These are phyloP conservation scores for Lamellibrachia columna DNA, from an alignment of 2,888 invertebrate species.

Conservation along the genomic window DNA sequence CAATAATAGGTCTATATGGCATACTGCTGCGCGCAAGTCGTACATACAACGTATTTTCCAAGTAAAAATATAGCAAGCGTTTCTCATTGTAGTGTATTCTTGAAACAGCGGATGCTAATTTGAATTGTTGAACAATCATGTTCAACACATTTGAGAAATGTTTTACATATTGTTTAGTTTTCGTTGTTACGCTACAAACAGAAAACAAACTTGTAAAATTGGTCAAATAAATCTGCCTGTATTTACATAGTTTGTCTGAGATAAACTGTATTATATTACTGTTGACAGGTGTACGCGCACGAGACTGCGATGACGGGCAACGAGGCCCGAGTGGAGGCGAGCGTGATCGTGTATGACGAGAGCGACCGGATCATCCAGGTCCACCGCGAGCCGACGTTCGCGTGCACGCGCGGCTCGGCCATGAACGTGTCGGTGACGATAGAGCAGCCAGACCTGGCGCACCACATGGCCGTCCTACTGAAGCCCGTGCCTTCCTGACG, in stretches of 20 bases:
- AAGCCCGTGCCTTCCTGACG: conserved; percentile 54
- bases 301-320: conserved; percentile 61
- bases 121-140: not conserved
- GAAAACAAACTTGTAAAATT: not conserved
- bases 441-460: conserved; percentile 50
- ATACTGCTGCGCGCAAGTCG: not conserved
- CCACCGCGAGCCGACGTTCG: conserved; percentile 50
- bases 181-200: not conserved
- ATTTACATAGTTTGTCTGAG: no score
- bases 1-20: no score
- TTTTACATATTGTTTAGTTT: not conserved
- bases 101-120: not conserved
- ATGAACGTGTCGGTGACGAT: conserved; percentile 53
- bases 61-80: no score
- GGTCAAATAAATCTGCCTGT: no score
- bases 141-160: not conserved
- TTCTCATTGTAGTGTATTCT: not conserved
- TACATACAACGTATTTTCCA: not conserved
- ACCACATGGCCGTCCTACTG: conserved; percentile 59
- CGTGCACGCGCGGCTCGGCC: conserved; percentile 55
- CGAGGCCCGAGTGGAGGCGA: conserved; percentile 59
- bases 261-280: not conserved
- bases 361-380: conserved; percentile 62
- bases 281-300: conserved; percentile 55
- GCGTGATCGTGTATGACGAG: conserved; percentile 58